These are phyloP conservation scores for Semicossyphus pulcher DNA, from an alignment of 2,113 vertebrate species.

Conservation along the genomic window DNA sequence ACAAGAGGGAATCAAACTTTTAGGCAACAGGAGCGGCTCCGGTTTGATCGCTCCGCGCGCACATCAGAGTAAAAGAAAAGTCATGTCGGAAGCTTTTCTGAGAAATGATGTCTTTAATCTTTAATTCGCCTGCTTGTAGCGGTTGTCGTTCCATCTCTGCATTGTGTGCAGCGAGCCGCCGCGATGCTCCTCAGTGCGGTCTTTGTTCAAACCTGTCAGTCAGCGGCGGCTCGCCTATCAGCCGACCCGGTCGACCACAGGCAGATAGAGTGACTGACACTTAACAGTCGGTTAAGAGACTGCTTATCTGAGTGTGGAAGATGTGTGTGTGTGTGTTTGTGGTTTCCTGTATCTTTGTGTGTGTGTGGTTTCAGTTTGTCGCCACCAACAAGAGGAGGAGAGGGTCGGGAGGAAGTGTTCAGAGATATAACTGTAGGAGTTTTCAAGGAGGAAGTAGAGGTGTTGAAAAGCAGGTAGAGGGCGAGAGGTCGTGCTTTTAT, in stretches of 20 bases:
- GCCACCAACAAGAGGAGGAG: constrained; percentile 34
- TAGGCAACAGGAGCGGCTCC: not conserved
- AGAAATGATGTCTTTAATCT: constrained; percentile 52
- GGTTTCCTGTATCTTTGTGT: constrained; percentile 54
- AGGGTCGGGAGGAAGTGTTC: constrained; percentile 32
- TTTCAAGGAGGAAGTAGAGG: constrained; percentile 1
- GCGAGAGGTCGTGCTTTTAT: not conserved
- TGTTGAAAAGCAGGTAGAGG: constrained; percentile 7
- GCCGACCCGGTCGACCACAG: constrained; percentile 35
- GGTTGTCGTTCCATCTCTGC: constrained; percentile 23
- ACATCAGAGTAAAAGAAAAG: constrained; percentile 54
- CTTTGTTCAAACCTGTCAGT: not conserved
- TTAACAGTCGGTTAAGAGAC: constrained; percentile 52
- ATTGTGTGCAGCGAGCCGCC: not conserved
- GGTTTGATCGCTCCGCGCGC: constrained; percentile 45
- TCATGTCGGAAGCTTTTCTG: constrained; percentile 37
- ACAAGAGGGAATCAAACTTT: constrained; percentile 16
- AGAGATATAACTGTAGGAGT: constrained; percentile 5
- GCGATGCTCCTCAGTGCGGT: not conserved
- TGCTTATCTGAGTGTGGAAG: constrained; percentile 39
- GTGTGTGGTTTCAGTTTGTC: constrained; percentile 50
- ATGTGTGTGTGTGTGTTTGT: constrained; percentile 12
- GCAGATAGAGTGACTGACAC: constrained; percentile 51
- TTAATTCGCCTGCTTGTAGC: constrained; percentile 55
- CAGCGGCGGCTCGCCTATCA: constrained; percentile 2